phyloP scores from a whole-genome alignment of 2,888 invertebrate species.

The Rhagonycha lutea region DNA sequence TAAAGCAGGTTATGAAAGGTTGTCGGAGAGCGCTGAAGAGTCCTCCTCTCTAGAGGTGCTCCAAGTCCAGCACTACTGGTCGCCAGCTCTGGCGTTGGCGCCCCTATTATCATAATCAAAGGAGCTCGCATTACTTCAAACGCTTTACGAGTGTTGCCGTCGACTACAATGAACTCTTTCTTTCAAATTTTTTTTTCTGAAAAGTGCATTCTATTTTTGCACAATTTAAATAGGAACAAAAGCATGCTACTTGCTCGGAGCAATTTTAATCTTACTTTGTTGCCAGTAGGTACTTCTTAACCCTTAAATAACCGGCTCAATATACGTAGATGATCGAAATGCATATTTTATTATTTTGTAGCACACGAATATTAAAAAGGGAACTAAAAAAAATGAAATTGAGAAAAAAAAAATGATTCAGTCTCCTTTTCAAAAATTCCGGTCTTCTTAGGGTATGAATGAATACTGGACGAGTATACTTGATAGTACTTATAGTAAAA shows the following conservation, averaged over 20 bases:
- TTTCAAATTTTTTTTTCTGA: conserved; percentile 22
- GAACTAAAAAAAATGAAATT: too few relatives aligned
- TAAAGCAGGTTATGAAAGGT: conserved; percentile 37
- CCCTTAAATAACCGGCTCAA: background rate
- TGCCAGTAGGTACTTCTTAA: background rate
- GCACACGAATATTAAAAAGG: too few relatives aligned
- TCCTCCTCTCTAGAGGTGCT: conserved; percentile 34
- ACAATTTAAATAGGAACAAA: background rate
- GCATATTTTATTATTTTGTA: too few relatives aligned
- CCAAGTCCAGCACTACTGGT: conserved; percentile 35
- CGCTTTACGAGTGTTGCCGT: conserved; percentile 33
- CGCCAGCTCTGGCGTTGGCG: conserved; percentile 31
- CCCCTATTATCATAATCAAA: conserved; percentile 39
- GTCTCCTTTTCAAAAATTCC: too few relatives aligned
- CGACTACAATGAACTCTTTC: conserved; percentile 30
- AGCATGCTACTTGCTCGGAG: background rate
- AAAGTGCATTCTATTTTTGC: conserved; percentile 12
- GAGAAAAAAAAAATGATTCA: too few relatives aligned
- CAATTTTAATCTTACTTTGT: background rate
- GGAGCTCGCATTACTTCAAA: conserved; percentile 37
- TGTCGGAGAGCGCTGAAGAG: conserved; percentile 35
- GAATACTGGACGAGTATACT: background rate
- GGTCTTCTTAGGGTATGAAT: background rate
- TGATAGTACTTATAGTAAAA: background rate
- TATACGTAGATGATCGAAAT: too few relatives aligned